A percentile compares a stretch with the other conserved stretches of the same genome.
Evolutionary conservation across 2,797 vertebrate genomes (phyloP).

Genomic region (Gymnocypris eckloni): DNA sequence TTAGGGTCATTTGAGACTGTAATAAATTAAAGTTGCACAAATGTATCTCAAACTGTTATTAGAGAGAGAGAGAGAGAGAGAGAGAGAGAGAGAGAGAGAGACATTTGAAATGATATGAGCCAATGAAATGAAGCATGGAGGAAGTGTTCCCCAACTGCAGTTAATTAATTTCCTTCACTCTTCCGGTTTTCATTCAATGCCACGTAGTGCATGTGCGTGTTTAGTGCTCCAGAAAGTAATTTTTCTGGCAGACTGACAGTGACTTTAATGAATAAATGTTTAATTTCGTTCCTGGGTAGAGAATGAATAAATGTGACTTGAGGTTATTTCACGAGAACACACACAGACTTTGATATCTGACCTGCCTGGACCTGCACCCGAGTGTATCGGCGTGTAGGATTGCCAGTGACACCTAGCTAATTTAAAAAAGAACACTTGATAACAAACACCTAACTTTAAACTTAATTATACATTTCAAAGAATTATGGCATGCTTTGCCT

Average conservation of each 20-base stretch:
- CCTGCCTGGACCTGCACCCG: not conserved
- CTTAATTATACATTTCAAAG: not conserved
- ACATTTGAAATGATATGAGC: conserved; percentile 26
- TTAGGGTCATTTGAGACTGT: not conserved
- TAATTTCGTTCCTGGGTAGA: conserved; percentile 47
- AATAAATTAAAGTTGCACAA: conserved; percentile 31
- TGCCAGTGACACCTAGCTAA: conserved; percentile 16
- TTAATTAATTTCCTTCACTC: conserved; percentile 28
- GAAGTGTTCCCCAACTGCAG: conserved; percentile 9
- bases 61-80: not conserved
- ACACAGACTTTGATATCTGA: not conserved
- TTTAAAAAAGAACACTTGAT: conserved; percentile 32
- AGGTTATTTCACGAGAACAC: conserved; percentile 14
- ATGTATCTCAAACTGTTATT: conserved; percentile 31
- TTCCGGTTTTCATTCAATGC: conserved; percentile 21
- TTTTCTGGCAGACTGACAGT: conserved; percentile 44
- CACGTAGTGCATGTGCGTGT: not conserved
- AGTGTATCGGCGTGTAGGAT: conserved; percentile 3
- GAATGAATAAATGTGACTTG: conserved; percentile 42
- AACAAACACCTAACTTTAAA: not conserved
- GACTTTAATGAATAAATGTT: conserved; percentile 49
- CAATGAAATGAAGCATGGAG: conserved; percentile 19
- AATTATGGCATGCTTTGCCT: not conserved
- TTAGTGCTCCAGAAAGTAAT: conserved; percentile 43
- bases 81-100: not conserved